Base-by-base conservation (phyloP, 2,797 vertebrate genomes). In the Synaphobranchus kaupii region DNA sequence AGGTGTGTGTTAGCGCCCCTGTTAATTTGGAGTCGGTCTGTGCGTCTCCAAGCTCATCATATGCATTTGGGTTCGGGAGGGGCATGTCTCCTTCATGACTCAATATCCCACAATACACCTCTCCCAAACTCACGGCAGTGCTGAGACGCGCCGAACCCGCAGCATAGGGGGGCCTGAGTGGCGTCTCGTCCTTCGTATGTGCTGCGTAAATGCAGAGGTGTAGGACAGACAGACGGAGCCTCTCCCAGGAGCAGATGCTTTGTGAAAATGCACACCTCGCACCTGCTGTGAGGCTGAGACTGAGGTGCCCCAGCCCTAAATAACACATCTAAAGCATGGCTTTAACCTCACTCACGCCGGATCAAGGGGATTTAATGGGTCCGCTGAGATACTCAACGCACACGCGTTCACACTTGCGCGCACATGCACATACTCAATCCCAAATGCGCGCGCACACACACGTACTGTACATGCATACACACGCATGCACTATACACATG, bases 291-390 rank as follows among this genome's bases (percentile, higher is more conserved):
- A 88, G 84, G 83, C 82, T 89, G 84, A 87, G 84, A 76, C 66
- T 86, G 86, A 88, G 39, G 88, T 85, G 83, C 85, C 48, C 83
- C 83, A 47, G 87, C 60, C 78, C 76, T 28, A 86, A 86, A 90
- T 89, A 88, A 84, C 66, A 82, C 88, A 56, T 82, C 86, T 73
- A 47, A 86, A 58, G 47, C 76, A 44, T 82, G 9, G 82, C 48
- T 84, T 81, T 90, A 89, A 88, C 89, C 86, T 86, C 87, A 90
- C 87, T 87, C 73, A 87, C 88, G 88, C 50, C 22, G 44, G 39
- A 39, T 73, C 15, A 39, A 39, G 71, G 71, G 34, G 71, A 73
- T 73, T 73, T 73, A 73, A 54, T 2, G n/a, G 8, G 31, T 2
- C 68, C 13, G 68, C 12, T 73, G 34, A 34, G 22, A n/a, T 25